phyloP scores from a whole-genome alignment of 2,888 invertebrate genomes.

The Erynnis tages region DNA sequence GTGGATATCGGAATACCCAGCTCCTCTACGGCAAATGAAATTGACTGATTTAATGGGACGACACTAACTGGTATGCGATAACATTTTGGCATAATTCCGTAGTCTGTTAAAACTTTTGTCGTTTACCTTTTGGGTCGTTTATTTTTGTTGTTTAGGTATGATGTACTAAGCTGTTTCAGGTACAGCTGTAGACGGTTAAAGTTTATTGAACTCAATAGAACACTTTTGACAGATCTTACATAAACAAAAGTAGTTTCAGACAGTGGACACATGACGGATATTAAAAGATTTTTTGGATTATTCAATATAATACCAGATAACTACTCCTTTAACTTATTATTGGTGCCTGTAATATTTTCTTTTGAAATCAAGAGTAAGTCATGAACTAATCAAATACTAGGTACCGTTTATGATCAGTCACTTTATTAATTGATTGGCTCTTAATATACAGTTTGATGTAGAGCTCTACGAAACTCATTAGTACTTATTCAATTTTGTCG shows the following conservation, averaged over 20 bases:
- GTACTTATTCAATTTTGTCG: too few relatives aligned
- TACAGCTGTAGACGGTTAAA: not conserved
- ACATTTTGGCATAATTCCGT: constrained; percentile 9
- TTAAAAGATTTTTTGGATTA: not conserved
- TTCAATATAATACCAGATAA: too few relatives aligned
- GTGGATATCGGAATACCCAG: constrained; percentile 47
- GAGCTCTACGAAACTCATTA: too few relatives aligned
- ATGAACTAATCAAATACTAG: too few relatives aligned
- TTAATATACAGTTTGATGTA: too few relatives aligned
- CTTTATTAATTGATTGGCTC: too few relatives aligned
- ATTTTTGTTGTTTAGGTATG: constrained; percentile 3
- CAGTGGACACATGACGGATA: not conserved
- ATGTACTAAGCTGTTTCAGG: not conserved
- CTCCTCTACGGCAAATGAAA: constrained; percentile 49
- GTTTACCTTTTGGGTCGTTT: constrained; percentile 14
- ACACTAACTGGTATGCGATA: constrained; percentile 24
- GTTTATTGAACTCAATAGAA: not conserved
- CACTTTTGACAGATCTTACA: not conserved
- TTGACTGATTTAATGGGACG: constrained; percentile 35
- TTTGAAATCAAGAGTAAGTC: too few relatives aligned
- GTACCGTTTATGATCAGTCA: too few relatives aligned
- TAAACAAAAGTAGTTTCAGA: not conserved
- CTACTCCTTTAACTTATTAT: too few relatives aligned
- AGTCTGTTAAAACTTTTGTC: constrained; percentile 22
- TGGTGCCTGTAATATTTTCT: too few relatives aligned